These are phyloP conservation scores for Caenorhabditis elegans DNA, from an alignment of 1,140 invertebrate genomes.

Conservation along the genomic window DNA sequence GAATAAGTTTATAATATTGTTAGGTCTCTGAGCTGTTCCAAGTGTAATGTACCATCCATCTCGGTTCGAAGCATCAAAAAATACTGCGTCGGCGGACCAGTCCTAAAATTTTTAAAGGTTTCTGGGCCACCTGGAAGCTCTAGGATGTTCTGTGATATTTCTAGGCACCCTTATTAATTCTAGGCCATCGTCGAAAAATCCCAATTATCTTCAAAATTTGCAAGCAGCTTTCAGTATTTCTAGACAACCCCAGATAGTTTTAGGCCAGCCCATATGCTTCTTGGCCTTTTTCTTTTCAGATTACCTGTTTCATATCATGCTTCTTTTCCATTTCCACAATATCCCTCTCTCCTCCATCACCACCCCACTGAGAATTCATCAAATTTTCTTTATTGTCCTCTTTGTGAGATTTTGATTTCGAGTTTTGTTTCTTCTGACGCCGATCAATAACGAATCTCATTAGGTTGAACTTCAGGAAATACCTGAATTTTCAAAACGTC, in stretches of 20 bases:
- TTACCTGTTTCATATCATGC: constrained; percentile 33
- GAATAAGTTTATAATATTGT: constrained; percentile 57
- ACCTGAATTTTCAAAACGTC: background rate
- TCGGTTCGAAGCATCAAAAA: constrained; percentile 56
- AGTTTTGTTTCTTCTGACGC: constrained; percentile 38
- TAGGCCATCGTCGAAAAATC: too few relatives aligned
- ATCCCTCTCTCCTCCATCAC: constrained; percentile 41
- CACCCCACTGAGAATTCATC: constrained; percentile 2
- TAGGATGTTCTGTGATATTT: too few relatives aligned
- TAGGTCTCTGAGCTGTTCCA: constrained; percentile 56
- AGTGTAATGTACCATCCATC: constrained; percentile 58
- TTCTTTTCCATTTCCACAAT: constrained; percentile 48
- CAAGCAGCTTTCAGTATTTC: too few relatives aligned
- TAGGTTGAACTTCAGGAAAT: constrained; percentile 43
- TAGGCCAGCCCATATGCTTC: too few relatives aligned
- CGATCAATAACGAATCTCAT: constrained; percentile 46
- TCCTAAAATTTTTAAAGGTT: background rate
- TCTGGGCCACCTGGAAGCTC: too few relatives aligned
- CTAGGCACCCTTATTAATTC: too few relatives aligned
- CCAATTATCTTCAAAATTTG: too few relatives aligned
- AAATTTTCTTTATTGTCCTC: constrained; percentile 31
- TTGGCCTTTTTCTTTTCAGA: too few relatives aligned
- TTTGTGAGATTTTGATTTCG: background rate
- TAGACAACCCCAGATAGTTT: too few relatives aligned
- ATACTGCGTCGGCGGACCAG: constrained; percentile 52